These are phyloP conservation scores for Bucco capensis DNA, from an alignment of 2,113 vertebrate species.

Conservation along the genomic window DNA sequence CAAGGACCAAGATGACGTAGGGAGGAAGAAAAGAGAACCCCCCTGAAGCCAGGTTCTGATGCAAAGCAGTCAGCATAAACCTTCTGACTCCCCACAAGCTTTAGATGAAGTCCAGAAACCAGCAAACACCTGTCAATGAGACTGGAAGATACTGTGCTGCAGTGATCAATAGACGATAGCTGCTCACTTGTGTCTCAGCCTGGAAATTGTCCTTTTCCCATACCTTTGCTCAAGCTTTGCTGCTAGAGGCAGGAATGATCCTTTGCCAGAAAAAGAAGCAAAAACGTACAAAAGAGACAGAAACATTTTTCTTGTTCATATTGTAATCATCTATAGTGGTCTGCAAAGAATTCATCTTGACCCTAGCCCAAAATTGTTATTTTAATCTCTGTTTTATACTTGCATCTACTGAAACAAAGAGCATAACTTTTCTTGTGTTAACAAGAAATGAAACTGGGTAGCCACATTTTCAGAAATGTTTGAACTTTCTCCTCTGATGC, in stretches of 20 bases:
- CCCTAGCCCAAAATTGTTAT: background rate
- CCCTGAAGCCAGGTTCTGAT: background rate
- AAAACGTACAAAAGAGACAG: background rate
- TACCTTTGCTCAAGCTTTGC: background rate
- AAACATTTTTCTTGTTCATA: background rate
- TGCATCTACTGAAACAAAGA: background rate
- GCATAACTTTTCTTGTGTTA: background rate
- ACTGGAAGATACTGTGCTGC: background rate
- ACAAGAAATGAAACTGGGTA: background rate
- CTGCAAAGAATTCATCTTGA: background rate
- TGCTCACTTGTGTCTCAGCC: background rate
- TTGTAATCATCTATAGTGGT: background rate
- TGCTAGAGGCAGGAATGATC: background rate
- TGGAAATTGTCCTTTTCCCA: background rate
- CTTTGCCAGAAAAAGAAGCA: background rate
- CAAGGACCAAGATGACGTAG: background rate
- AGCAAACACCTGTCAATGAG: background rate
- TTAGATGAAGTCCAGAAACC: background rate
- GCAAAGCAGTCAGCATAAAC: background rate
- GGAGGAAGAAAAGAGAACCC: background rate
- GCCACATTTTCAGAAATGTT: background rate
- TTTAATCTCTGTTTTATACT: background rate
- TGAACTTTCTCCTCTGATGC: background rate
- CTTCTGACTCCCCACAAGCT: background rate
- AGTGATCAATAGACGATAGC: background rate